These are phyloP conservation scores for Eristalis arbustorum DNA, from an alignment of 2,888 invertebrate genomes.

Conservation along the genomic window DNA sequence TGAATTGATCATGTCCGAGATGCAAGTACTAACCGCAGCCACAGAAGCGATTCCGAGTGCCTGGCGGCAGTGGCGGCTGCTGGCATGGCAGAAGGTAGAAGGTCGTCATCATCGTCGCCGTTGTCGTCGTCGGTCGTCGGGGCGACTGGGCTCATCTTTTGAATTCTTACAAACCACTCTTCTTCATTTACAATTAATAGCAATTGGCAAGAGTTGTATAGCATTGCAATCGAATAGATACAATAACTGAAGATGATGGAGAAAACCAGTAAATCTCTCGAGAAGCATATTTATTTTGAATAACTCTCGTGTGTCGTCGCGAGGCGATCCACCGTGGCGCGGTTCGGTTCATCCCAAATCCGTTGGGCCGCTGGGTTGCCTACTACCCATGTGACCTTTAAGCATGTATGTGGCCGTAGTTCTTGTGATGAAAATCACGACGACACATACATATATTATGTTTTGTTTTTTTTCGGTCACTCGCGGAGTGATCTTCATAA, in stretches of 20 bases:
- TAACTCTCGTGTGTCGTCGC: background rate
- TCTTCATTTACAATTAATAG: constrained; percentile 43
- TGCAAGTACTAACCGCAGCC: background rate
- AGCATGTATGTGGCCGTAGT: constrained; percentile 64
- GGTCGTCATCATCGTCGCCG: constrained; percentile 55
- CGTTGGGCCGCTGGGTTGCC: background rate
- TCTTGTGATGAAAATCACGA: constrained; percentile 70
- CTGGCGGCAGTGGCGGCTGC: background rate
- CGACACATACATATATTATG: constrained; percentile 30
- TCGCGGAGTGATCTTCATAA: constrained; percentile 66
- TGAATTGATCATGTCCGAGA: constrained; percentile 56
- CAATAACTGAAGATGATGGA: constrained; percentile 15
- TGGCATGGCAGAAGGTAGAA: constrained; percentile 47
- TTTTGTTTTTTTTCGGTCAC: constrained; percentile 47
- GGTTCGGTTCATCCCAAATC: background rate
- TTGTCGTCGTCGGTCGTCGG: constrained; percentile 3
- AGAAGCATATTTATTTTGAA: background rate
- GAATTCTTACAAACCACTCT: constrained; percentile 31
- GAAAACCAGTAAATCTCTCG: constrained; percentile 59
- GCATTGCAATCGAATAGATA: constrained; percentile 12
- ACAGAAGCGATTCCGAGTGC: background rate
- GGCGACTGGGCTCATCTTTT: constrained; percentile 23
- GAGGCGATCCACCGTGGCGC: background rate
- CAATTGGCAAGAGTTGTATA: constrained; percentile 36
- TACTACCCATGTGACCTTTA: constrained; percentile 55